Evolutionary conservation across 2,113 vertebrate genomes (phyloP).

Genomic region (Cariama cristata): DNA sequence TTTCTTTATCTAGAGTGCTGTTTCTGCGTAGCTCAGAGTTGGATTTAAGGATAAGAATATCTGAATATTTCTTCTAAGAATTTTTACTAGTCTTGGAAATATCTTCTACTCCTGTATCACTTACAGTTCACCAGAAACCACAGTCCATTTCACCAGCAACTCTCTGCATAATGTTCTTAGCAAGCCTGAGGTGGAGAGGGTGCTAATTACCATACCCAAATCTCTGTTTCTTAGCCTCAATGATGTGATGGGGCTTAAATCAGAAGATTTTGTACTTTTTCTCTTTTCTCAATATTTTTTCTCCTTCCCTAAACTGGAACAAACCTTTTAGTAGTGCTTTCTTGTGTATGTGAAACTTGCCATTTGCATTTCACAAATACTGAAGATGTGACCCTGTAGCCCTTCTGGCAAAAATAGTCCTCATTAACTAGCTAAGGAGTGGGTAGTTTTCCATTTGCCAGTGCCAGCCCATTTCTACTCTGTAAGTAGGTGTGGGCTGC

Average conservation of each 20-base stretch:
- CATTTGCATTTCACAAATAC: background rate
- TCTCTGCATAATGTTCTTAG: background rate
- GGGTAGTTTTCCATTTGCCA: background rate
- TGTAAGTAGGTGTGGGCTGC: background rate
- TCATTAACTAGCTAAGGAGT: background rate
- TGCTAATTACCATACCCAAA: background rate
- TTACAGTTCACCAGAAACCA: background rate
- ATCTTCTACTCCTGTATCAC: background rate
- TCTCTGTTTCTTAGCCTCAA: background rate
- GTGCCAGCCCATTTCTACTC: background rate
- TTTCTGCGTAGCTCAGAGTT: background rate
- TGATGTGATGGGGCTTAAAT: background rate
- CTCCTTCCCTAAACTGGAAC: background rate
- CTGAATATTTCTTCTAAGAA: background rate
- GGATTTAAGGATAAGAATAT: background rate
- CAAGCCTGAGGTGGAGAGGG: background rate
- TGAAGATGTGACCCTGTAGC: background rate
- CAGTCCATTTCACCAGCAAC: background rate
- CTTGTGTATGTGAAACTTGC: background rate
- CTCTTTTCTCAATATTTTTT: background rate
- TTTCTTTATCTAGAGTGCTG: background rate
- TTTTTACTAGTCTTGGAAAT: background rate
- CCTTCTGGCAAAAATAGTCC: background rate
- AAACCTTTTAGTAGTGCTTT: background rate
- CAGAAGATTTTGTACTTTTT: background rate